Conservation (phyloP, 1,140 invertebrate species). For the Prorops nasuta region DNA sequence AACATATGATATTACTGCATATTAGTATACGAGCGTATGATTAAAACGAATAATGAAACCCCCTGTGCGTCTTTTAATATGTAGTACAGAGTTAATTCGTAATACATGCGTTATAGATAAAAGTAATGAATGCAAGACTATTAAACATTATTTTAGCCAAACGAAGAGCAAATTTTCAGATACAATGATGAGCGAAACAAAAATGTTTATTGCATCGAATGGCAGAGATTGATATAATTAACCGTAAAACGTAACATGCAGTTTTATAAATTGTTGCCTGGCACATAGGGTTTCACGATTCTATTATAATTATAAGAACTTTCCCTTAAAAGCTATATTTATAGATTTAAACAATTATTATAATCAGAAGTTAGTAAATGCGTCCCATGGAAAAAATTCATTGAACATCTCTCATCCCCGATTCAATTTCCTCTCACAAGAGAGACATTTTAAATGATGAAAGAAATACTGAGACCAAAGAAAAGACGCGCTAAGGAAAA, state of each 20-base stretch:
- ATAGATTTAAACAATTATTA: not conserved
- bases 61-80: conserved; percentile 16
- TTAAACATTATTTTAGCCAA: too few species aligned
- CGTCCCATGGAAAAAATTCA: too few species aligned
- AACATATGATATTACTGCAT: conserved; percentile 53
- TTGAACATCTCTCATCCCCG: too few species aligned
- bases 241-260: too few species aligned
- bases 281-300: not conserved
- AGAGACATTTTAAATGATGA: too few species aligned
- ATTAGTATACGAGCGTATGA: conserved; percentile 46
- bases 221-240: too few species aligned
- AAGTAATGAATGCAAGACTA: not conserved
- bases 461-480: too few species aligned
- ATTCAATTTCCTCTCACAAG: too few species aligned
- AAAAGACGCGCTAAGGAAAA: conserved; percentile 26
- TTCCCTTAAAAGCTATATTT: not conserved
- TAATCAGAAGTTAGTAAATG: not conserved
- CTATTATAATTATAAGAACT: not conserved
- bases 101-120: not conserved
- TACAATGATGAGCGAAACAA: too few species aligned
- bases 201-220: too few species aligned
- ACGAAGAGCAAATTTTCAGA: too few species aligned
- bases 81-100: conserved; percentile 8
- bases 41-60: conserved; percentile 32
- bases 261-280: too few species aligned